phyloP scores from a whole-genome alignment of 2,888 invertebrate species.

The Cerastoderma edule region DNA sequence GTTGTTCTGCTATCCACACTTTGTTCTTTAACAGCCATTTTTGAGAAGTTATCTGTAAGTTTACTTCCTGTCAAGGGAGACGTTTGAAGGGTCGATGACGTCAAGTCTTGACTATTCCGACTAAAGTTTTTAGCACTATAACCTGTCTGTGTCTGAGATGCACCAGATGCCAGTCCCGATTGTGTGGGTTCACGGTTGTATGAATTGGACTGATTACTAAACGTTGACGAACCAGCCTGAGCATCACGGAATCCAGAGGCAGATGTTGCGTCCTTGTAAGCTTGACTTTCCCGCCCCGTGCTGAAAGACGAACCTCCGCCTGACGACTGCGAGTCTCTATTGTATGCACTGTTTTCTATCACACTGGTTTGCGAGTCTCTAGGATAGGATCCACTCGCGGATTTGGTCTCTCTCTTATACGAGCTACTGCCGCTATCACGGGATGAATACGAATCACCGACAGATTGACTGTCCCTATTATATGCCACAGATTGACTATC shows the following conservation, averaged over 20 bases:
- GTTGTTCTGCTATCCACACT: constrained; percentile 65
- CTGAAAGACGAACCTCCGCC: constrained; percentile 38
- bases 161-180: constrained; percentile 53
- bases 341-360: constrained; percentile 37
- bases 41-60: constrained; percentile 79
- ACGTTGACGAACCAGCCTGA: constrained; percentile 52
- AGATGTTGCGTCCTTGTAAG: constrained; percentile 20
- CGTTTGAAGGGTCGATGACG: constrained; percentile 65
- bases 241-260: constrained; percentile 50
- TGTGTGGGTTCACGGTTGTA: constrained; percentile 49
- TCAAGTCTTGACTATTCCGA: constrained; percentile 41
- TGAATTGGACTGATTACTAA: constrained; percentile 49
- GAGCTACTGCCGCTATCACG: constrained; percentile 61
- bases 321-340: constrained; percentile 52
- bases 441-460: constrained; percentile 62
- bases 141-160: constrained; percentile 71
- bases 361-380: constrained; percentile 48
- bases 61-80: constrained; percentile 75
- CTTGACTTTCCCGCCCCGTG: constrained; percentile 46
- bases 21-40: constrained; percentile 79
- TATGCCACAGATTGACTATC: constrained; percentile 63
- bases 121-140: constrained; percentile 72
- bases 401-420: constrained; percentile 59
- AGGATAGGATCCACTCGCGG: constrained; percentile 55
- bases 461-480: constrained; percentile 65